Percentiles rank a stretch among this genome's conserved stretches.
These are phyloP conservation scores for Irena cyanogastra DNA, from an alignment of 2,113 vertebrate genomes.

Conservation along the genomic window DNA sequence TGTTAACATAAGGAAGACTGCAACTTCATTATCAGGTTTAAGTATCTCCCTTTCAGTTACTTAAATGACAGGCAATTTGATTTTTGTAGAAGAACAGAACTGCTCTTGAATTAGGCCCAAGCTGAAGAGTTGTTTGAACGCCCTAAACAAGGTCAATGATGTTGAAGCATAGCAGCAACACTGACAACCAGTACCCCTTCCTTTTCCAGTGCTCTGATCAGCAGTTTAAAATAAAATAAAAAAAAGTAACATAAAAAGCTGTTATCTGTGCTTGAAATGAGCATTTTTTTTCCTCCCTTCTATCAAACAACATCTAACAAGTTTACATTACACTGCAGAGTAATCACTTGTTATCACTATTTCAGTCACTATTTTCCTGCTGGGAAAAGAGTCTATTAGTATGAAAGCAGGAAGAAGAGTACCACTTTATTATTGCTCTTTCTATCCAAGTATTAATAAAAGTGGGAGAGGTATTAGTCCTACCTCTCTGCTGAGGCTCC, in stretches of 20 bases:
- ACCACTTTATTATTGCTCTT: neutral
- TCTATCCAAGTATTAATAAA: neutral
- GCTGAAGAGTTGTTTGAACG: neutral
- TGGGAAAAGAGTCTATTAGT: neutral
- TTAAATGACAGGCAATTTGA: slow-evolving; percentile 26
- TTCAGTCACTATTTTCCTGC: neutral
- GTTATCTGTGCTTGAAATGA: neutral
- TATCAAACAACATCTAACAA: neutral
- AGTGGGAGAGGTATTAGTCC: neutral
- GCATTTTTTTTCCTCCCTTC: neutral
- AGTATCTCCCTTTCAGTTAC: slow-evolving; percentile 2
- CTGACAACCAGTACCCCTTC: neutral
- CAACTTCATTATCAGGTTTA: slow-evolving; percentile 47
- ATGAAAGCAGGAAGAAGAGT: neutral
- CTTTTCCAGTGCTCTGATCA: neutral
- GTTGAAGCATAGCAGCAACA: neutral
- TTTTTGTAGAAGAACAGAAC: neutral
- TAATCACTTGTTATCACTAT: neutral
- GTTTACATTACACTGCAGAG: neutral
- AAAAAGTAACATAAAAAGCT: neutral
- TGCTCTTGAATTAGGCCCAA: neutral
- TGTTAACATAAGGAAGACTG: slow-evolving; percentile 26
- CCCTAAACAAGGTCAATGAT: neutral
- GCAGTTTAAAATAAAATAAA: neutral
- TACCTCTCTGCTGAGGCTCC: neutral